Base-by-base conservation (phyloP, 2,797 vertebrate genomes). In the Carcharodon carcharias region DNA sequence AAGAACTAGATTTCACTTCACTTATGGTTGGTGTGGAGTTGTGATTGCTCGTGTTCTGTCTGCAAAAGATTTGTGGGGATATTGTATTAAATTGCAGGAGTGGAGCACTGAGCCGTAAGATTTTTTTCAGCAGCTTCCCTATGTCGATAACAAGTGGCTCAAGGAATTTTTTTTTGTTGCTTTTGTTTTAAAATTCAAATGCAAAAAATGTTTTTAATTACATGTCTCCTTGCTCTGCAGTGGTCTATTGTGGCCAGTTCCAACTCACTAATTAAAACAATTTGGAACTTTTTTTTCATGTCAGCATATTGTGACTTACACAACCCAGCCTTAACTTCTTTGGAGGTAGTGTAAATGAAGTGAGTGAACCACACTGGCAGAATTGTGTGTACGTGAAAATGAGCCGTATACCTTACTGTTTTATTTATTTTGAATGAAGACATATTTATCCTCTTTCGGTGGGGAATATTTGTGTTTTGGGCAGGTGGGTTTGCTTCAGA, bases 181-280 rank as follows among this genome's bases (percentile, higher is more conserved):
- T 67, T 95, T 95, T 56, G 94, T 95, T 95, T 50, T 71, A 95
- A 26, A 73, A 50, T 54, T 56, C 45, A 54, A 56, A 69, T 56
- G 67, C 45, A 73, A 95, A 26, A 95, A 54, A 18, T 73, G 65
- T 50, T 95, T 94, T 95, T 95, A 71, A 73, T 95, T 95, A 54
- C 11, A 54, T 95, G 50, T 54, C 94, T 71, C 14, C 5, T 95
- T 95, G 67, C 67, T 73, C 45, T 7, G 7, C 45, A 54, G 67
- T 71, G 67, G 65, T 54, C 94, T 23, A 50, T n/a, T 92, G 61
- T 63, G 89, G 58, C 89, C 89, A 54, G 67, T 54, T 95, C 94
- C 67, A 95, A 95, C 45, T 73, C 35, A 73, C 67, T 95, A 95
- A 95, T 73, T 95, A 71, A 95, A 73, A 95, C 45, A 95, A 95